Evolutionary conservation across 1,140 invertebrate genomes (phyloP), one percentile per base, ranked within the genome.

Genomic region (Rhynchophorus ferrugineus): DNA sequence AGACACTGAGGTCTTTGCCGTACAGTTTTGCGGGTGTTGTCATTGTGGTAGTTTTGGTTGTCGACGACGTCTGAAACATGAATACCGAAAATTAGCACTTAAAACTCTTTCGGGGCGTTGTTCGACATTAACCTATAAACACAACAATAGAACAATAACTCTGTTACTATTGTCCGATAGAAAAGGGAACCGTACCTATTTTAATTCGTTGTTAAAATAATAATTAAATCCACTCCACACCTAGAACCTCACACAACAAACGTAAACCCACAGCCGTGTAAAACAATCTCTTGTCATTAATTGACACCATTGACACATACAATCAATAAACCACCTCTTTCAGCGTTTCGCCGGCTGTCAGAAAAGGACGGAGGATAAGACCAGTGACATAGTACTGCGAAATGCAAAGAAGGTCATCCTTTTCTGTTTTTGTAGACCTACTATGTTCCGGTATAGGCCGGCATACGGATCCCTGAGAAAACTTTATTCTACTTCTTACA

Each of bases 1-100:
- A 96, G 59, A 89, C 85, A 60, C 87, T 89, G 58, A 96, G 73
- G 72, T 97, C 91, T 72, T 91, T 90, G 58, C 92, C 91, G 72
- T 91, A 95, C 54, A 95, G 70, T 71, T 91, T 93, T 54, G 85
- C 85, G 60, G 86, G 83, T 54, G 86, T 89, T 70, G 89, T 91
- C 77, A 88, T 89, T 68, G 84, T 89, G 38, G 86, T 89, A 63
- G 84, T 89, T 69, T 85, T 90, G 58, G 85, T 89, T 54, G 83
- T 84, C 57, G 87, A 84, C 61, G 87, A 85, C 68, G 86, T 89
- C 87, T 90, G 78, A 42, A 80, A 79, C 71, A 56, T 61, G 60
- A 56, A 57, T 47, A 13, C 2, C n/a, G 11, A 53, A n/a, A 44
- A 3, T 44, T 3, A 36, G 13, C 14, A 34, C 13, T 36, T 41